Base-by-base conservation (phyloP, 2,888 invertebrate genomes). In the Gonocerus acuteangulatus region DNA sequence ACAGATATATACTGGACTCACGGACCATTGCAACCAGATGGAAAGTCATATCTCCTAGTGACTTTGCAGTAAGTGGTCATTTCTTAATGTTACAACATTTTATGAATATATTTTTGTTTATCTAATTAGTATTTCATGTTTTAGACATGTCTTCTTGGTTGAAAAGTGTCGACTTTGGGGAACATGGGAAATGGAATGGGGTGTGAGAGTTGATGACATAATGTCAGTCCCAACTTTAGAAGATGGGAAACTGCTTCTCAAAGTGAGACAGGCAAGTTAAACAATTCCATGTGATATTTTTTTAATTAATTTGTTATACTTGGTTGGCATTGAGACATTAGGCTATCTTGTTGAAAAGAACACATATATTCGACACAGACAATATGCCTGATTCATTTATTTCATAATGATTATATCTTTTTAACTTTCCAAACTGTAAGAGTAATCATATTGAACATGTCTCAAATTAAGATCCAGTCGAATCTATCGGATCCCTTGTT, bases 101-200 rank as follows among this genome's bases (percentile, higher is more conserved):
- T 18, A 44, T 19, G 47, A 19, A 32, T 27, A 32, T 64, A 54
- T 45, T 4, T 39, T 15, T 49, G n/a, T n/a, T n/a, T 18, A 52
- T 45, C 7, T 15, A 48, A 18, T 11, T 16, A 9, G 15, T 15
- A 42, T 48, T 60, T 16, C 18, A 13, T 11, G 9, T 34, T 76
- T 21, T 73, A 89, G 89, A 68, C 85, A 86, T 71, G 78, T 89
- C 60, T 81, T 87, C 72, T 76, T 86, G 71, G 78, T 87, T 62
- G 84, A 86, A 67, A 84, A 86, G 68, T 82, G 82, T 68, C 75
- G 81, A 69, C 78, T 79, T 67, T 83, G 85, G 81, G 83, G 84
- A 36, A 78, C 82, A 7, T 89, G 88, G 85, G 85, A 84, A 69
- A 78, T 86, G 23, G 87, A 87, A 73, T 89, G 89, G 89, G 78